phyloP scores from a whole-genome alignment of 1,140 invertebrate species.

The Drosophila subobscura region DNA sequence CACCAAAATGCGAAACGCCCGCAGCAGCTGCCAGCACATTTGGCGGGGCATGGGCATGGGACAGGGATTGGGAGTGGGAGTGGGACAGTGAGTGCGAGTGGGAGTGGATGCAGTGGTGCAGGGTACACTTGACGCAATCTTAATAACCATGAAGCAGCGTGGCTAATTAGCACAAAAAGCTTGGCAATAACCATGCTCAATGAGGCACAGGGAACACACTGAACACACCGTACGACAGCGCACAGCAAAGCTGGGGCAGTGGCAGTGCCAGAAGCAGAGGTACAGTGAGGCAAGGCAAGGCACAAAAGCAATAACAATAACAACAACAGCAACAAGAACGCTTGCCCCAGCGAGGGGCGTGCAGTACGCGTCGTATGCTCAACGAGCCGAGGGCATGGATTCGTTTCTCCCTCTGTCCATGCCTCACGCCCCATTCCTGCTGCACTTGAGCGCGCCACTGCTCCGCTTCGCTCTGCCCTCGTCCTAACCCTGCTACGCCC shows the following conservation, averaged over 20 bases:
- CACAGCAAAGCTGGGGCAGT: neutral
- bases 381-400: constrained; percentile 51
- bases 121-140: constrained; percentile 83
- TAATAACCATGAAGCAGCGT: constrained; percentile 83
- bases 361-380: constrained; percentile 80
- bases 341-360: constrained; percentile 59
- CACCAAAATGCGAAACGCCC: constrained; percentile 66
- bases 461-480: no score
- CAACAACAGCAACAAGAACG: constrained; percentile 51
- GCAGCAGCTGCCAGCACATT: constrained; percentile 45
- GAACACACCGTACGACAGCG: constrained; percentile 15
- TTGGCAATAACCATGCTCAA: constrained; percentile 83
- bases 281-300: constrained; percentile 16
- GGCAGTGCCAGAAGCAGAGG: constrained; percentile 4
- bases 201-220: constrained; percentile 66
- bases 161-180: constrained; percentile 83
- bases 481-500: constrained; percentile 13
- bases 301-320: constrained; percentile 37
- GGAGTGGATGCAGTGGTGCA: constrained; percentile 48
- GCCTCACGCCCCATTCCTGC: neutral
- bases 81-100: constrained; percentile 20
- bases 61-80: neutral
- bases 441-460: constrained; percentile 7
- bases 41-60: constrained; percentile 8
- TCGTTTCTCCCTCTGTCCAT: constrained; percentile 3